Evolutionary conservation across 1,140 invertebrate genomes (phyloP).

Genomic region (Plectus sambesii): DNA sequence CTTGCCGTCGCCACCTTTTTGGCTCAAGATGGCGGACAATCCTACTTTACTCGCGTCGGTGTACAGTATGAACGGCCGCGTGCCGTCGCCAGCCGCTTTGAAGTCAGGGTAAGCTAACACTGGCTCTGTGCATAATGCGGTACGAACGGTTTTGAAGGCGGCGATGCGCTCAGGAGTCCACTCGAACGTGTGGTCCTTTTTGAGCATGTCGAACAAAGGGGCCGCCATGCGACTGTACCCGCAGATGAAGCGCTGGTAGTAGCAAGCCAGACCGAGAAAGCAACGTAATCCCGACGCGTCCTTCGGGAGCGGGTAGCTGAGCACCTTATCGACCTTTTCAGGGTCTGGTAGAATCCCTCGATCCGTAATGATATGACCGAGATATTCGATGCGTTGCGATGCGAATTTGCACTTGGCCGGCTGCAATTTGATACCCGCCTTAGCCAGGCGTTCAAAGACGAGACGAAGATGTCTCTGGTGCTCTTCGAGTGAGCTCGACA

Average conservation of each 20-base stretch:
- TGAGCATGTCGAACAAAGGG: not conserved
- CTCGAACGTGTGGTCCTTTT: not conserved
- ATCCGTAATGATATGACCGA: not conserved
- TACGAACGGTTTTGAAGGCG: not conserved
- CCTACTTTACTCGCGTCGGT: too few relatives aligned
- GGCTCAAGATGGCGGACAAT: too few relatives aligned
- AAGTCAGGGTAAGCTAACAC: not conserved
- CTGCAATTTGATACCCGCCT: too few relatives aligned
- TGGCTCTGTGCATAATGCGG: not conserved
- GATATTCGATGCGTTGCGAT: too few relatives aligned
- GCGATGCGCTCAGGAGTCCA: not conserved
- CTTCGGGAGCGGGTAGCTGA: not conserved
- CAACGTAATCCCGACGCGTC: not conserved
- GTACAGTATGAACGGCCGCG: too few relatives aligned
- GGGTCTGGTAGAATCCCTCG: not conserved
- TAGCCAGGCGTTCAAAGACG: conserved; percentile 46
- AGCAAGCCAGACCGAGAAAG: not conserved
- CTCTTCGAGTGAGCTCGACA: conserved; percentile 42
- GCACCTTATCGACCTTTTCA: not conserved
- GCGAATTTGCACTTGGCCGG: too few relatives aligned
- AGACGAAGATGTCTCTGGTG: conserved; percentile 46
- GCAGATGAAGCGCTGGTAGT: not conserved
- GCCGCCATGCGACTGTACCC: not conserved
- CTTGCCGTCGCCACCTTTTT: too few relatives aligned
- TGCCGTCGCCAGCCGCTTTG: too few relatives aligned